Percentiles rank a stretch among this genome's conserved stretches.
Conservation (phyloP, 2,888 invertebrate species). For the Idaea straminata region DNA sequence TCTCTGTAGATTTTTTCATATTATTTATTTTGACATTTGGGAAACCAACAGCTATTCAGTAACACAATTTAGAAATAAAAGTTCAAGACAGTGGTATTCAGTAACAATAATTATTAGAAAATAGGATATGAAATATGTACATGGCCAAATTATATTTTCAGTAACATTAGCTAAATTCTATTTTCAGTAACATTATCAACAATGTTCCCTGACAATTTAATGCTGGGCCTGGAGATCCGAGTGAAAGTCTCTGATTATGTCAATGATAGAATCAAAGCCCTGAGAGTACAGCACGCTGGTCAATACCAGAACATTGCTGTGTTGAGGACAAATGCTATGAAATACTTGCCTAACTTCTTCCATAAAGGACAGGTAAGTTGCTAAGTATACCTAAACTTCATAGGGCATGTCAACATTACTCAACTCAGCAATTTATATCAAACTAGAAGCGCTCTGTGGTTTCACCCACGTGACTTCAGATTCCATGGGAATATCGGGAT, state of each 20-base stretch:
- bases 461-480: too few species aligned
- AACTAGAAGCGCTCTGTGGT: too few species aligned
- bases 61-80: too few species aligned
- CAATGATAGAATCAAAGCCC: constrained; percentile 93
- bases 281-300: constrained; percentile 87
- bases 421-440: too few species aligned
- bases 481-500: too few species aligned
- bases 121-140: too few species aligned
- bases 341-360: constrained; percentile 98
- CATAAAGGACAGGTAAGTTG: constrained; percentile 90
- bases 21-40: too few species aligned
- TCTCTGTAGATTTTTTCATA: too few species aligned
- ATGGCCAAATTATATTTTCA: constrained; percentile 48
- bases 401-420: not conserved
- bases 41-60: too few species aligned
- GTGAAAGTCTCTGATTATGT: constrained; percentile 99
- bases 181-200: constrained; percentile 90
- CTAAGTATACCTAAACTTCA: constrained; percentile 3
- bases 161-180: not conserved
- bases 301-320: constrained; percentile 96
- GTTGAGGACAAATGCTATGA: constrained; percentile 98
- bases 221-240: constrained; percentile 98
- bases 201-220: constrained; percentile 93
- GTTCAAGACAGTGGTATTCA: too few species aligned
- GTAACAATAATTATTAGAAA: too few species aligned